Evolutionary conservation across 2,113 vertebrate genomes (phyloP).

Genomic region (Grantiella picta): DNA sequence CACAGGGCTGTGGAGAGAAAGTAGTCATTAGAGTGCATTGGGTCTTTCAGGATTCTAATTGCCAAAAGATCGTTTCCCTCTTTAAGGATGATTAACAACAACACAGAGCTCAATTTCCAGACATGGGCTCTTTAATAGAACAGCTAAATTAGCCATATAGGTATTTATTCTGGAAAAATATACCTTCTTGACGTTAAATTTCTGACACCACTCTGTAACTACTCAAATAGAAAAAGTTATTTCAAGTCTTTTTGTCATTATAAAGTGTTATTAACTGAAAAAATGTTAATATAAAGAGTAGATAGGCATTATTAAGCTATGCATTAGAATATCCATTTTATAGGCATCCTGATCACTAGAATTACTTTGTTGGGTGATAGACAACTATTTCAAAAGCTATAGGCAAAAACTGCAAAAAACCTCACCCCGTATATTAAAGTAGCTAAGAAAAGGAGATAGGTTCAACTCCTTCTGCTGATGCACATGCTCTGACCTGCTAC

Average conservation of each 20-base stretch:
- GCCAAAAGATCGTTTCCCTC: not conserved
- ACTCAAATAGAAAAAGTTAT: not conserved
- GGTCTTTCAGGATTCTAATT: not conserved
- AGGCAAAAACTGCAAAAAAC: not conserved
- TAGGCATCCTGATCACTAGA: not conserved
- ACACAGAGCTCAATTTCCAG: slow-evolving; percentile 11
- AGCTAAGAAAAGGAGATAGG: not conserved
- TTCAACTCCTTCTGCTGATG: not conserved
- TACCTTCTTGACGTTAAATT: not conserved
- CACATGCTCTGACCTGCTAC: not conserved
- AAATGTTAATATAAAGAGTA: not conserved
- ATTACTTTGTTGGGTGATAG: not conserved
- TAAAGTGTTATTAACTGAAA: not conserved
- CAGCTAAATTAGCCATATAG: not conserved
- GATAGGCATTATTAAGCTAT: not conserved
- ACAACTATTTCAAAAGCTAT: not conserved
- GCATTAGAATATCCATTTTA: not conserved
- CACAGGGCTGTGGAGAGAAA: not conserved
- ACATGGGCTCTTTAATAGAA: not conserved
- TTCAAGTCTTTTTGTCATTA: not conserved
- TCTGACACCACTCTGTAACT: not conserved
- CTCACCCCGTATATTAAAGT: not conserved
- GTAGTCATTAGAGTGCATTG: not conserved
- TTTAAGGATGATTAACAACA: slow-evolving; percentile 13
- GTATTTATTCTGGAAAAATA: not conserved